Conservation (phyloP, 2,797 vertebrate genomes). For the Xenentodon cancila region DNA sequence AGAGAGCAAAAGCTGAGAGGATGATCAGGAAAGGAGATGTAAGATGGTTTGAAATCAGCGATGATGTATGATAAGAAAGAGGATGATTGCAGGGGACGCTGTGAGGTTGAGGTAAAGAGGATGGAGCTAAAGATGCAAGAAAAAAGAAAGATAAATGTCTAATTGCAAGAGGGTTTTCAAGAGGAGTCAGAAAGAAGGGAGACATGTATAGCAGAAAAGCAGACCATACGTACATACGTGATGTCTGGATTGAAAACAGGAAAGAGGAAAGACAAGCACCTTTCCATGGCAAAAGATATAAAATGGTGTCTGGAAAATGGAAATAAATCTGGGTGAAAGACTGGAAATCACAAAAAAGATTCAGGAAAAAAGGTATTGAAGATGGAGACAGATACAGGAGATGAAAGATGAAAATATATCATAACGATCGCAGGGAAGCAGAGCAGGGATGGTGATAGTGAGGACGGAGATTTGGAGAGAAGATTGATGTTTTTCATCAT, state of each 20-base stretch:
- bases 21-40: conserved; percentile 53
- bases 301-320: conserved; percentile 7
- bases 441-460: too few relatives aligned
- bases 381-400: too few relatives aligned
- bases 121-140: conserved; percentile 8
- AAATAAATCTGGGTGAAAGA: too few relatives aligned
- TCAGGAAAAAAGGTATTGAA: too few relatives aligned
- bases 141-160: conserved; percentile 23
- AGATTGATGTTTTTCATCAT: too few relatives aligned
- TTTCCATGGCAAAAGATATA: conserved; percentile 4
- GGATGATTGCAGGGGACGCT: conserved; percentile 34
- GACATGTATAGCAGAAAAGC: conserved; percentile 8
- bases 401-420: too few relatives aligned
- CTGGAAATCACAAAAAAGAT: too few relatives aligned
- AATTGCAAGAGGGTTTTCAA: conserved; percentile 18
- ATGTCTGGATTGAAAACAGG: conserved; percentile 13
- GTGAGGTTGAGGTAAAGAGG: conserved; percentile 34
- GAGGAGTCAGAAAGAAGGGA: conserved; percentile 4
- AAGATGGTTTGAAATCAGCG: too few relatives aligned
- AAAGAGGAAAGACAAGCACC: conserved; percentile 4
- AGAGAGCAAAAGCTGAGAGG: conserved; percentile 39
- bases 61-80: conserved; percentile 33
- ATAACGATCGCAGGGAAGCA: too few relatives aligned
- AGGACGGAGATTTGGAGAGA: too few relatives aligned
- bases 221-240: conserved; percentile 1